A percentile compares a stretch with the other conserved stretches of the same genome.
phyloP scores from a whole-genome alignment of 2,113 vertebrate genomes.

The Butastur rufipennis region DNA sequence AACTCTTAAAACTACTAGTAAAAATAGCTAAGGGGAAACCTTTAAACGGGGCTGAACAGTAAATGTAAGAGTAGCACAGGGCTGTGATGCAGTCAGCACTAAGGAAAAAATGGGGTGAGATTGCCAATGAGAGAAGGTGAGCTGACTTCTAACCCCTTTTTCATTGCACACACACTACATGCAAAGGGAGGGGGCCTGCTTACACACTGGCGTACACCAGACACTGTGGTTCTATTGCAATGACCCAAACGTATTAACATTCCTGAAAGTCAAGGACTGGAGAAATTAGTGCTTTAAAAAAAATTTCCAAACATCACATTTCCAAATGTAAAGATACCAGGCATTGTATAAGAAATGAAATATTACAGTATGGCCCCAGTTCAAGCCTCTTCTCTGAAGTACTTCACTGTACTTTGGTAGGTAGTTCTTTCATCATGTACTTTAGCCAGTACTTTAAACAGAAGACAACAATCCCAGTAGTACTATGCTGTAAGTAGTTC shows the following conservation, averaged over 20 bases:
- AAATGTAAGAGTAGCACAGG: neutral
- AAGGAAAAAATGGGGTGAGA: neutral
- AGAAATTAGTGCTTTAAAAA: neutral
- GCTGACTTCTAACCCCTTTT: neutral
- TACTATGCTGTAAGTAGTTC: neutral
- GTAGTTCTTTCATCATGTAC: neutral
- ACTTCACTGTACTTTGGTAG: neutral
- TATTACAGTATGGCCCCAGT: neutral
- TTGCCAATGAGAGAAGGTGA: neutral
- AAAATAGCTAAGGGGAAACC: neutral
- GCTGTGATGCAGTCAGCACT: neutral
- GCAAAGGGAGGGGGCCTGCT: neutral
- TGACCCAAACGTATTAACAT: neutral
- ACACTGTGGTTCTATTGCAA: neutral
- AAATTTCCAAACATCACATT: fast-evolving
- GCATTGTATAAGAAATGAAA: neutral
- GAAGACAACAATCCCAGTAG: neutral
- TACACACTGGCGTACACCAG: fast-evolving
- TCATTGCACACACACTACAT: too few species aligned
- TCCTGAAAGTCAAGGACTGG: neutral
- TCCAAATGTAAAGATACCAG: neutral
- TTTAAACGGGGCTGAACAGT: neutral
- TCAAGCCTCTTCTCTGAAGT: neutral
- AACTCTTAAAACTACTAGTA: neutral
- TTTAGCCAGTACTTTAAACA: neutral